Percentiles rank a stretch among this genome's conserved stretches.
phyloP scores from a whole-genome alignment of 2,797 vertebrate genomes.

The Parambassis ranga region DNA sequence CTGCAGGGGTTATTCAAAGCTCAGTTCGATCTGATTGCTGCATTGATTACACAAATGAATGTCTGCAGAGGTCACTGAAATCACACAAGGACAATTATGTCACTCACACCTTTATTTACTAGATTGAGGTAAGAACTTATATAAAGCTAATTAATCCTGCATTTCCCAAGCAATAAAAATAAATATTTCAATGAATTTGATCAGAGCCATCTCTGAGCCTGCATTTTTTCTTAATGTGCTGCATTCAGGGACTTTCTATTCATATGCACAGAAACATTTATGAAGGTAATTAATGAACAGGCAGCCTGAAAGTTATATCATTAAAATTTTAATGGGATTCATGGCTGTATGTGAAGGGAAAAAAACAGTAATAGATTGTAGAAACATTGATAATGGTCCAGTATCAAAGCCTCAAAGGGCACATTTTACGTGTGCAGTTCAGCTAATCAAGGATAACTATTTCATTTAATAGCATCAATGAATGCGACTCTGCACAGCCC shows the following conservation, averaged over 20 bases:
- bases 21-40: constrained; percentile 29
- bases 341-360: not conserved
- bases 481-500: not conserved
- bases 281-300: not conserved
- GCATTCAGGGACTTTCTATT: no score
- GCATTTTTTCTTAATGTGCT: no score
- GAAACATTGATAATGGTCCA: constrained; percentile 6
- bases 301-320: not conserved
- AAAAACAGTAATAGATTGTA: not conserved
- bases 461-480: not conserved
- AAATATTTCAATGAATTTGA: no score
- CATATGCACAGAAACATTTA: not conserved
- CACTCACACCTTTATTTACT: no score
- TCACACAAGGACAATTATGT: constrained; percentile 44
- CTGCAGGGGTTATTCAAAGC: constrained; percentile 41
- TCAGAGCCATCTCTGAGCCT: no score
- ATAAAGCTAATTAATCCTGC: no score
- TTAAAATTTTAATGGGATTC: constrained; percentile 2
- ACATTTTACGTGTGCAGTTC: not conserved
- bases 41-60: constrained; percentile 55
- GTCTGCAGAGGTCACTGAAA: constrained; percentile 48
- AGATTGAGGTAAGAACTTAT: no score
- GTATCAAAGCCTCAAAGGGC: not conserved
- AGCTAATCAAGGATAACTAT: not conserved
- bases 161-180: no score